phyloP scores from a whole-genome alignment of 2,888 invertebrate genomes.

The Hemithea aestivaria region DNA sequence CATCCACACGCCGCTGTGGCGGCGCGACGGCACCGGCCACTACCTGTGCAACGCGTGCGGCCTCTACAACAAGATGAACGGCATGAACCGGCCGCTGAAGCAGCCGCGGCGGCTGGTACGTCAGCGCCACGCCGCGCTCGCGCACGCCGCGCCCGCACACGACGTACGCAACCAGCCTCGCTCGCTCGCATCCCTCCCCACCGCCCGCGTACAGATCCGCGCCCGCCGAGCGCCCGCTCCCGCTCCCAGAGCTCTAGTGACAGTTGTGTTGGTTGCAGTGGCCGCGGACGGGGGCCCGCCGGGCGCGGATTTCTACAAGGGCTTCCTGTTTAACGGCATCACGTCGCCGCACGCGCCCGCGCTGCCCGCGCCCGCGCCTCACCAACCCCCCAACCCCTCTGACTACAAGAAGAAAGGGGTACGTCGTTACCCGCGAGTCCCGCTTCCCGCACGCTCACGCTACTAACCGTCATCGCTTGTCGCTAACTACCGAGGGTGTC shows the following conservation, averaged over 20 bases:
- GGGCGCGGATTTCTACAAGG: slow-evolving; percentile 93
- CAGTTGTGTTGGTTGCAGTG: slow-evolving; percentile 83
- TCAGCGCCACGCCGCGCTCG: slow-evolving; percentile 72
- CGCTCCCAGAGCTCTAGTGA: slow-evolving; percentile 35
- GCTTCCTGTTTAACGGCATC: slow-evolving; percentile 86
- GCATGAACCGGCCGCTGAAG: slow-evolving; percentile 97
- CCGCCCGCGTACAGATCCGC: slow-evolving; percentile 53
- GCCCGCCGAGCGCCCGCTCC: slow-evolving; percentile 59
- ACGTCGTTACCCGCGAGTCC: slow-evolving; percentile 56
- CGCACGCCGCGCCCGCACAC: slow-evolving; percentile 55
- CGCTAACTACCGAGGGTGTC: slow-evolving; percentile 32
- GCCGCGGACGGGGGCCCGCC: slow-evolving; percentile 89
- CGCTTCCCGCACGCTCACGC: slow-evolving; percentile 23
- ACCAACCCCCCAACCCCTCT: slow-evolving; percentile 53
- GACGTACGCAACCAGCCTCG: slow-evolving; percentile 55
- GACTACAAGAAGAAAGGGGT: slow-evolving; percentile 79
- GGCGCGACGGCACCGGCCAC: slow-evolving; percentile 98
- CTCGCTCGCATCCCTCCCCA: slow-evolving; percentile 36
- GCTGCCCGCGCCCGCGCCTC: slow-evolving; percentile 47
- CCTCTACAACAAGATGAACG: slow-evolving; percentile 99
- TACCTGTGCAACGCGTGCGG: slow-evolving; percentile 99
- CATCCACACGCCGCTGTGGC: slow-evolving; percentile 98
- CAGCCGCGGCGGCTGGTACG: slow-evolving; percentile 99
- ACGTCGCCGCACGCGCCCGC: slow-evolving; percentile 51
- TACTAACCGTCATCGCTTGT: slow-evolving; percentile 36